Base-by-base conservation (phyloP, 1,140 invertebrate genomes). In the Temnothorax longispinosus region DNA sequence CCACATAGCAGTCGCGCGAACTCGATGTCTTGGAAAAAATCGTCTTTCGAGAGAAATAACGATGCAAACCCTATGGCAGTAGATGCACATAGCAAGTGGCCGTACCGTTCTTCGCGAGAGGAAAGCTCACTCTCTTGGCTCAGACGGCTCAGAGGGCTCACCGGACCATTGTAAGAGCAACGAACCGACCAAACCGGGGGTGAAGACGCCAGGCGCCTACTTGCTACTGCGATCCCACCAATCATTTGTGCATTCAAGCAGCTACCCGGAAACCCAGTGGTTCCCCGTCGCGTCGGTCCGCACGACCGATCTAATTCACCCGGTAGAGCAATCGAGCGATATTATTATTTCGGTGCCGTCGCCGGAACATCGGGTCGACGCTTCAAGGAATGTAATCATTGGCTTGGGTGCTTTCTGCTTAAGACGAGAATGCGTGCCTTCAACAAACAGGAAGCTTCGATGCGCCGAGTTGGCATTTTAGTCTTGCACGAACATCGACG, bases 341-440 rank as follows among this genome's bases (percentile, higher is more conserved):
- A 91, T 91, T 91, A 91, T 91, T 91, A 91, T 91, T 91, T 91
- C 74, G 90, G 77, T 72, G 64, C 77, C 86, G 88, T 91, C 90
- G 77, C 85, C 82, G 85, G 88, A 91, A 87, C 85, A 88, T 87
- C 84, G 87, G 85, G 80, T 89, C 80, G 78, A 87, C 85, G 90
- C 90, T 91, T 87, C 80, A 38, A 86, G 89, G 85, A 84, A 91
- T 87, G 65, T 89, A 91, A 91, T 91, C 90, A 89, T 76, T 52
- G 81, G 75, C 54, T 76, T 64, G 85, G 80, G 64, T 90, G 82
- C 88, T 75, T 47, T 75, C 62, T 60, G 69, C 69, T 60, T 41
- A 27, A n/a, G 38, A 81, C 38, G 65, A 60, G 69, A 84, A 84
- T 84, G 80, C 69, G 69, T 84, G 80, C 69, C 80, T 8, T 74